Evolutionary conservation across 2,797 vertebrate species (phyloP), one percentile per base, ranked within the genome.

Genomic region (Falco cherrug): DNA sequence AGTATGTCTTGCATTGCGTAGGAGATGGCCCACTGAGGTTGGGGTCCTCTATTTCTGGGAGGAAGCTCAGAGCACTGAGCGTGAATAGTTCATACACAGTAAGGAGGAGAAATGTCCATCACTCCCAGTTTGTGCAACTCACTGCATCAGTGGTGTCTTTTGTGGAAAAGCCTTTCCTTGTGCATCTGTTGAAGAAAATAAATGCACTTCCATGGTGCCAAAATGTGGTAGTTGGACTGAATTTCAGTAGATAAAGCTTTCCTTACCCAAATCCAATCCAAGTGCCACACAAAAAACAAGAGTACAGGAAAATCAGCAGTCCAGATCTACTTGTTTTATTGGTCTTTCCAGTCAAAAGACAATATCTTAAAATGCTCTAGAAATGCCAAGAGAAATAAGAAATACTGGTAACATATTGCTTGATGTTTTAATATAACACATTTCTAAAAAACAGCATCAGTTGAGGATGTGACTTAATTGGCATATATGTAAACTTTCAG

Each of bases 31-130:
- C 13, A 22, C 9, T 61, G 70, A 37, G 7, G 3, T 2, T 75
- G 41, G 5, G 13, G 31, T 60, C n/a, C 28, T 65, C 39, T 68
- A 24, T 47, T 68, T 84, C 74, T 4, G 1, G 8, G 5, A 22
- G 13, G 28, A 63, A 83, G 8, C 2, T 39, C 28, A 54, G 47
- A 19, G 28, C 29, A 35, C 33, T 61, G 24, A 35, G 16, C 15
- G 21, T 33, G 15, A 21, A 17, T 4, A 2, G 9, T 39, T 73
- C 41, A 45, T 16, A n/a, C 3, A 59, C 4, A 1, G 3, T 29
- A 37, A 74, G 29, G 16, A 60, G 11, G 10, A 65, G 12, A 79
- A 89, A 59, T 10, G 8, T 10, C 13, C 20, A 54, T 19, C 24
- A 20, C 7, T 50, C 37, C 22, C 57, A 57, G 7, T 12, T 13